A percentile compares a stretch with the other conserved stretches of the same genome.
These are phyloP conservation scores for human DNA, from an alignment of 2,113 vertebrate genomes.

Conservation along the genomic window GRCh38 chr22:24434001-24434500, in stretches of 20 bases:
- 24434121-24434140: background rate
- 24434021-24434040: background rate
- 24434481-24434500: background rate
- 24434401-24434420: slow-evolving; percentile 9
- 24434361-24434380: background rate
- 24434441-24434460: slow-evolving; percentile 40
- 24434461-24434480: background rate
- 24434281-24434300: slow-evolving; percentile 56
- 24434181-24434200: background rate
- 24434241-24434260: slow-evolving; percentile 40
- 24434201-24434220: background rate
- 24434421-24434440: background rate
- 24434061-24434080: background rate
- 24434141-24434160: background rate
- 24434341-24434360: background rate
- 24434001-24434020: background rate
- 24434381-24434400: background rate
- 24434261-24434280: slow-evolving; percentile 59
- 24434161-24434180: background rate
- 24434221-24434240: background rate
- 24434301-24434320: slow-evolving; percentile 58
- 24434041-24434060: background rate
- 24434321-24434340: background rate
- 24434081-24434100: background rate
- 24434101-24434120: background rate